Evolutionary conservation across 23 tunicate genomes (phyloP), one percentile per base, ranked within the genome.

Genomic region (Halocynthia aurantium): DNA sequence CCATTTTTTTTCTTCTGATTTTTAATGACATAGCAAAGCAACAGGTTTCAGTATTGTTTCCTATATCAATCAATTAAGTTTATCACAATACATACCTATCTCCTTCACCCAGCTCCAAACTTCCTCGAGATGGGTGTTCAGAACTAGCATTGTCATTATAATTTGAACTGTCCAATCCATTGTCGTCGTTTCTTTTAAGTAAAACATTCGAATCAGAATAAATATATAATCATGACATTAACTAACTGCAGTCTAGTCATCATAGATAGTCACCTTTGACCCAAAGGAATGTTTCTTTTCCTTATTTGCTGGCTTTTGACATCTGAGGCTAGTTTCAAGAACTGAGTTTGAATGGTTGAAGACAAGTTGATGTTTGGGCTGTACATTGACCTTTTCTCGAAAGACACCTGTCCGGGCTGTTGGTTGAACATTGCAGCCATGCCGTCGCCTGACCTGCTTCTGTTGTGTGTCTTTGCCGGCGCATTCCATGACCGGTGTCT

Each of bases 401-500:
- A 31, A 31, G 44, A 31, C 44, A 31, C 44, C 44, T 31, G 44
- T 31, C 44, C 44, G 44, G 44, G 44, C 44, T 31, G 44, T 31
- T 31, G 44, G 44, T 31, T 31, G 44, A 31, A 31, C 44, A 31
- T 31, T 31, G 44, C 44, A 0, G 44, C 44, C 44, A 31, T 31
- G 44, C 44, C 44, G 44, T 31, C 78, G 9, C 78, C 78, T 22
- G 78, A 74, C 55, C 78, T 53, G 57, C 62, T 74, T 2, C 78
- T 74, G 19, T 74, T 62, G 56, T 74, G 62, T 54, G 78, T 54
- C 31, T 49, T 71, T 10, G 76, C 31, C 31, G 56, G 19, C 55
- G 55, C 57, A 18, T 74, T 62, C 78, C 78, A 74, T 8, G 78
- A 74, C 5, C 56, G 55, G 8, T 74, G 78, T 74, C 78, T 55